Conservation (phyloP, 2,113 vertebrate species). For the Thymallus thymallus region DNA sequence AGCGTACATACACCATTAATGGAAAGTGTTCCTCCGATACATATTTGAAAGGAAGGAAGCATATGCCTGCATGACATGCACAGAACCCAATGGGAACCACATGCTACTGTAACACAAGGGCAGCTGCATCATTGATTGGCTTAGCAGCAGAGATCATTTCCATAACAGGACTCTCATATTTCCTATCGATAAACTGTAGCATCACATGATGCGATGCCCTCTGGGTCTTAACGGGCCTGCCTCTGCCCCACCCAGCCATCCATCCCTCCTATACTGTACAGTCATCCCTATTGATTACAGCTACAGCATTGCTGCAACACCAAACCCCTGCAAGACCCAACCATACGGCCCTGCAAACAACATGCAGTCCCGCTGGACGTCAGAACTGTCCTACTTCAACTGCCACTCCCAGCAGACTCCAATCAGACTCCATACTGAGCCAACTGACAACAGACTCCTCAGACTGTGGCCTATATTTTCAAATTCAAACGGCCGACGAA, state of each 20-base stretch:
- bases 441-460: not conserved
- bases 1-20: no score
- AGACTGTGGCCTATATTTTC: slow-evolving; percentile 12
- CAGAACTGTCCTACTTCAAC: slow-evolving; percentile 21
- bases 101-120: slow-evolving; percentile 3
- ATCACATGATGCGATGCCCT: slow-evolving; percentile 44
- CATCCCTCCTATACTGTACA: slow-evolving; percentile 1
- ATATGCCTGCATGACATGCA: not conserved
- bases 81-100: not conserved
- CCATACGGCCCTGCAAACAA: slow-evolving; percentile 33
- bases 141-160: slow-evolving; percentile 25
- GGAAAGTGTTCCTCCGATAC: no score
- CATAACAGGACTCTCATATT: slow-evolving; percentile 53
- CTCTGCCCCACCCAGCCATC: slow-evolving; percentile 34
- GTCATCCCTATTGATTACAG: slow-evolving; percentile 52
- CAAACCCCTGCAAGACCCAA: slow-evolving; percentile 6
- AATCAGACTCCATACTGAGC: no score
- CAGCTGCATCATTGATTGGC: slow-evolving; percentile 35
- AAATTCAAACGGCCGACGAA: slow-evolving; percentile 7
- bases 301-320: slow-evolving; percentile 46
- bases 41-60: no score
- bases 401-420: not conserved
- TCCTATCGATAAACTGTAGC: slow-evolving; percentile 32
- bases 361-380: slow-evolving; percentile 36
- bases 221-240: slow-evolving; percentile 12